Evolutionary conservation across 2,888 invertebrate species (phyloP).

Genomic region (Pandemis cinnamomeana): DNA sequence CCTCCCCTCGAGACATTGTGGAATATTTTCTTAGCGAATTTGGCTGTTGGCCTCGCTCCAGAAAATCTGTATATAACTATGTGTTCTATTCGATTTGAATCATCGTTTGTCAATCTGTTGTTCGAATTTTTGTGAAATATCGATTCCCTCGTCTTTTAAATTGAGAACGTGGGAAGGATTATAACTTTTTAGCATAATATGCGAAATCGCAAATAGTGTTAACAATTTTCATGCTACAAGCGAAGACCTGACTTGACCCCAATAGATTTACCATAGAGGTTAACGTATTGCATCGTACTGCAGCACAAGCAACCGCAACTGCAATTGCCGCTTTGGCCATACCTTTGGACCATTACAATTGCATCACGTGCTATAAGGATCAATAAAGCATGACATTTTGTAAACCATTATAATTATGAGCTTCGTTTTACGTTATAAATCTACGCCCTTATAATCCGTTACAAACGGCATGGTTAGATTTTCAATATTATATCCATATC

Average conservation of each 20-base stretch:
- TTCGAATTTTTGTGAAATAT: no score
- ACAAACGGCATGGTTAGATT: no score
- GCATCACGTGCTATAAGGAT: no score
- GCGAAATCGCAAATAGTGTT: not conserved
- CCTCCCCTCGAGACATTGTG: not conserved
- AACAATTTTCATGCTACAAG: not conserved
- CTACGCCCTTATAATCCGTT: no score
- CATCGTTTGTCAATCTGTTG: not conserved
- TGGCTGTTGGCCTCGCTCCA: not conserved
- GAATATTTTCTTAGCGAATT: conserved; percentile 4
- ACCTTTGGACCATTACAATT: no score
- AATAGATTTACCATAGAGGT: conserved; percentile 7
- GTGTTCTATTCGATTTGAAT: not conserved
- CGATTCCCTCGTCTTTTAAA: not conserved
- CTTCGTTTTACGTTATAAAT: no score
- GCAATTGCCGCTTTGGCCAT: no score
- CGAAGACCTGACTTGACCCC: conserved; percentile 10
- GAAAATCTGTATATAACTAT: not conserved
- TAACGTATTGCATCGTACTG: conserved; percentile 16
- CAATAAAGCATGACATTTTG: no score
- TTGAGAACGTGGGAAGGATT: not conserved
- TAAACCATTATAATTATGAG: no score
- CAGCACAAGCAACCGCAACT: not conserved
- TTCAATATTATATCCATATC: no score
- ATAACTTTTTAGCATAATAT: no score